Percentiles rank a stretch among this genome's conserved stretches.
Conservation (phyloP, 2,797 vertebrate genomes). For the Semotilus atromaculatus region DNA sequence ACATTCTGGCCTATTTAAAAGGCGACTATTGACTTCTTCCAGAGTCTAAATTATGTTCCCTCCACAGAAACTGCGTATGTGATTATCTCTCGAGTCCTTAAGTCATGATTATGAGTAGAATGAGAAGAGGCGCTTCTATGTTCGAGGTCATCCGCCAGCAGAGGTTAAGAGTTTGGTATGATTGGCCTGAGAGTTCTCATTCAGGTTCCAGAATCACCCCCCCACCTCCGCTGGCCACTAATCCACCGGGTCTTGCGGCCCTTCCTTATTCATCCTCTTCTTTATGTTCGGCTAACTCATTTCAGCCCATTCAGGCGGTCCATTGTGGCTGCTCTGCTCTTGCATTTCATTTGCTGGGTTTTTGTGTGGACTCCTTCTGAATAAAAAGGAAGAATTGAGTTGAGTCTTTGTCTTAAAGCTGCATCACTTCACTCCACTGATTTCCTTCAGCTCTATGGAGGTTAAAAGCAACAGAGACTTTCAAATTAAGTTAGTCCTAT, state of each 20-base stretch:
- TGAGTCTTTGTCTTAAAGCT: conserved; percentile 71
- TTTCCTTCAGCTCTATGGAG: conserved; percentile 68
- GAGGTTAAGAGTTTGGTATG: conserved; percentile 67
- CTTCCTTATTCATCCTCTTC: conserved; percentile 66
- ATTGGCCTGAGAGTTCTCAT: conserved; percentile 72
- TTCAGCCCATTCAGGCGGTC: conserved; percentile 72
- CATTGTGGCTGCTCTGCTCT: conserved; percentile 71
- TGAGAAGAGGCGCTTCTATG: conserved; percentile 60
- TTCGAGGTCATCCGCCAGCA: conserved; percentile 53
- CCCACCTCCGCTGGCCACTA: conserved; percentile 54
- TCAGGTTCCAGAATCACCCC: conserved; percentile 66
- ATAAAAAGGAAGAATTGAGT: conserved; percentile 73
- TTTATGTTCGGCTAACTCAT: conserved; percentile 74
- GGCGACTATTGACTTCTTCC: background rate
- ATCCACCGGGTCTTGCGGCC: conserved; percentile 59
- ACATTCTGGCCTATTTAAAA: conserved; percentile 1
- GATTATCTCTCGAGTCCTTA: conserved; percentile 59
- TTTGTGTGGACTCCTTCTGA: conserved; percentile 72
- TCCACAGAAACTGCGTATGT: background rate
- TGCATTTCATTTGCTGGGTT: conserved; percentile 74
- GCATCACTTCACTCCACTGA: conserved; percentile 66
- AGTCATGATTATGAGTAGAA: conserved; percentile 66
- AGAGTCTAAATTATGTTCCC: background rate
- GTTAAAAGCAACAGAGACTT: conserved; percentile 66
- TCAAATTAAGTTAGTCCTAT: conserved; percentile 57